Evolutionary conservation across 2,888 invertebrate genomes (phyloP), one percentile per base, ranked within the genome.

Genomic region (Teleogryllus oceanicus): DNA sequence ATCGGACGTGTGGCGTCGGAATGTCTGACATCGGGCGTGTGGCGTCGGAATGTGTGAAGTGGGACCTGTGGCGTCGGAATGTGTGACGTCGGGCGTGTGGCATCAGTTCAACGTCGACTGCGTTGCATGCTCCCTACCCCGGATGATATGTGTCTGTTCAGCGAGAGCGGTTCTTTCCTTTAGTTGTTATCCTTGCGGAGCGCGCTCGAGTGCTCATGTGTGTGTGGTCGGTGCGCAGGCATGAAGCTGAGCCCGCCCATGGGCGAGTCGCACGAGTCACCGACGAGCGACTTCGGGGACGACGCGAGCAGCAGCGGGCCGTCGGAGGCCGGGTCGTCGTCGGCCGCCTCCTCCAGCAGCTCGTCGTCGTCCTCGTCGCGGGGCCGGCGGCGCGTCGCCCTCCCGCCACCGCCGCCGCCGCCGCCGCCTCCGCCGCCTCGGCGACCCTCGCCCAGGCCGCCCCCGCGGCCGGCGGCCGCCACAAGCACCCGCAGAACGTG

Each of bases 401-500:
- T 37, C 49, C 77, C 16, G 18, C 75, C 18, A 13, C 21, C 13
- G 74, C 77, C 80, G 16, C 77, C 82, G 21, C 78, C 86, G 86
- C 16, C 84, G 85, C 1, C 82, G 0, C 74, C 18, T 2, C 74
- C 18, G 18, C 16, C 74, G 75, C 88, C 88, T 49, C 88, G 87
- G 77, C 83, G 84, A 83, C 77, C 84, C 83, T 13, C 12, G n/a
- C 75, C 13, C 13, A 16, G 13, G n/a, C 24, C 10, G 18, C 75
- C 82, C 12, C 81, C n/a, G 76, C 80, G 18, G 78, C 81, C 13
- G 78, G 81, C 49, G 82, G 78, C 49, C 83, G 83, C 77, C 87
- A 90, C 85, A 92, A 92, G 86, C 92, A 92, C 85, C 91, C 92
- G 81, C 92, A 92, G 84, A 92, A 93, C 87, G 90, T 93, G 85